A percentile compares a stretch with the other conserved stretches of the same genome.
Conservation (phyloP, 2,888 invertebrate genomes). For the Drosophila birchii region DNA sequence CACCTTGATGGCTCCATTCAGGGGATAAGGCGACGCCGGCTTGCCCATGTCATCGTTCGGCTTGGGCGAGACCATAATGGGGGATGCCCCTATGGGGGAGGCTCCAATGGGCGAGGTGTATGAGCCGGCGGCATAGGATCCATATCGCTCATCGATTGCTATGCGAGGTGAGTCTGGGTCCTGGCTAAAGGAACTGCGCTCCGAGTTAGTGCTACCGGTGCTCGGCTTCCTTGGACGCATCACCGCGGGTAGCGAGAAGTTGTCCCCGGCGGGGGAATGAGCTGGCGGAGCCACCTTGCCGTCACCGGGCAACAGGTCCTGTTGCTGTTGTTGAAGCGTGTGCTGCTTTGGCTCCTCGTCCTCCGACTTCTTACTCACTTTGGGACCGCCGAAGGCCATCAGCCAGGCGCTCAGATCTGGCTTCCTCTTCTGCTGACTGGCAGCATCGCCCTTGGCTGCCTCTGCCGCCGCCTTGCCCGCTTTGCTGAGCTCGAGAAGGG, state of each 20-base stretch:
- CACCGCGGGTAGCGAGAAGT: conserved; percentile 81
- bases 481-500: conserved; percentile 65
- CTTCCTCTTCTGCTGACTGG: conserved; percentile 61
- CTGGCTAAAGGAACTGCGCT: conserved; percentile 91
- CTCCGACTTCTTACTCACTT: conserved; percentile 88
- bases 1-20: conserved; percentile 93
- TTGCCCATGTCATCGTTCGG: conserved; percentile 88
- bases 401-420: conserved; percentile 96
- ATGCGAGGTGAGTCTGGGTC: conserved; percentile 90
- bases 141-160: conserved; percentile 87
- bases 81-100: conserved; percentile 87
- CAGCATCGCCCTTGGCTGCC: conserved; percentile 18
- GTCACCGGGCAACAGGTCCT: conserved; percentile 44
- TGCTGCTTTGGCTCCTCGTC: conserved; percentile 84
- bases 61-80: conserved; percentile 90
- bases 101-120: conserved; percentile 90
- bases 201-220: conserved; percentile 92
- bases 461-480: conserved; percentile 8
- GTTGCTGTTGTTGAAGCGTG: conserved; percentile 25
- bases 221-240: conserved; percentile 89
- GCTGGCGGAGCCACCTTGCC: conserved; percentile 55
- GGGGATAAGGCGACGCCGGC: conserved; percentile 87
- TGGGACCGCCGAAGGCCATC: conserved; percentile 95
- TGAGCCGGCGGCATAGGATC: conserved; percentile 89
- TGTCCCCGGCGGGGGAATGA: conserved; percentile 77